Conservation (phyloP, 2,797 vertebrate genomes). For the Labeo calbasu region DNA sequence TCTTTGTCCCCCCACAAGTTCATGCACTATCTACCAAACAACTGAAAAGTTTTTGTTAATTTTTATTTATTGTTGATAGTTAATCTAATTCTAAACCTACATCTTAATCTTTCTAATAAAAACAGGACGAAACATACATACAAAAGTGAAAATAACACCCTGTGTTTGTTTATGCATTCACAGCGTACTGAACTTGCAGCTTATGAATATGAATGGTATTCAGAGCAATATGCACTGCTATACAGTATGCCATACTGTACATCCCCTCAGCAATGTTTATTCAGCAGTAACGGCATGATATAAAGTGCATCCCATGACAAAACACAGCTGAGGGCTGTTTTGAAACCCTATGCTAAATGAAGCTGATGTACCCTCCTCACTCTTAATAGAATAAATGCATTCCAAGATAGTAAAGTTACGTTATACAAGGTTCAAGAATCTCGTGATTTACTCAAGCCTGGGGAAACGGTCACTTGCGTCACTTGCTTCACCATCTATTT, state of each 20-base stretch:
- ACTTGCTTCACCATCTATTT: constrained; percentile 8
- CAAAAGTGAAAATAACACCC: neutral
- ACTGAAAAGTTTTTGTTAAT: neutral
- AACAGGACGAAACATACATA: neutral
- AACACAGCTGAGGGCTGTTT: constrained; percentile 25
- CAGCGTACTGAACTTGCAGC: neutral
- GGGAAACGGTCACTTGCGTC: neutral
- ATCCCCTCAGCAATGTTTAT: constrained; percentile 22
- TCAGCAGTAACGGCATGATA: constrained; percentile 7
- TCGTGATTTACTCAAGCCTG: neutral
- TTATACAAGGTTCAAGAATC: constrained; percentile 20
- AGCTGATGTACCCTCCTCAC: neutral
- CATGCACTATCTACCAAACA: neutral
- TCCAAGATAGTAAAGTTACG: constrained; percentile 19
- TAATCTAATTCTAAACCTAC: neutral
- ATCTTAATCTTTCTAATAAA: neutral
- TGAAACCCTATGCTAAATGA: constrained; percentile 25
- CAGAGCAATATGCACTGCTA: neutral
- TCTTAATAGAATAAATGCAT: constrained; percentile 23
- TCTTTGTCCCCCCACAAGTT: neutral
- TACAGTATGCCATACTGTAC: neutral
- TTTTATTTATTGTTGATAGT: neutral
- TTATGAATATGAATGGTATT: constrained; percentile 29
- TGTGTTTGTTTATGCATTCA: constrained; percentile 23
- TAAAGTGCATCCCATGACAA: constrained; percentile 25